Evolutionary conservation across 2,113 vertebrate species (phyloP).

Genomic region (Phalacrocorax aristotelis): DNA sequence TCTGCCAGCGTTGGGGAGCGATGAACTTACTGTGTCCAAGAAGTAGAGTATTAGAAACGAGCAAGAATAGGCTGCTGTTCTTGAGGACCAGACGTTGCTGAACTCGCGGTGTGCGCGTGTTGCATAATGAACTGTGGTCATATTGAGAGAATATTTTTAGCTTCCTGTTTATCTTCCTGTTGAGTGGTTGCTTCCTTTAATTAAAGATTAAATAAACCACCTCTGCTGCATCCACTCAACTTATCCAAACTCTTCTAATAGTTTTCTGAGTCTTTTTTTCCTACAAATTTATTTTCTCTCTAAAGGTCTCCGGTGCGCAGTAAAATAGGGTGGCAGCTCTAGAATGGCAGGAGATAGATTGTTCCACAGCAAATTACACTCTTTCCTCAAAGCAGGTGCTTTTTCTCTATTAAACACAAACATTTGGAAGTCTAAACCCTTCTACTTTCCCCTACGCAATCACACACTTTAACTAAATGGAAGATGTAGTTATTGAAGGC

Average conservation of each 20-base stretch:
- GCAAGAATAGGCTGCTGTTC: background rate
- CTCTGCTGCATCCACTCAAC: background rate
- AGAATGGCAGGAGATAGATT: background rate
- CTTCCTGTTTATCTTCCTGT: background rate
- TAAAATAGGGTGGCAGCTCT: background rate
- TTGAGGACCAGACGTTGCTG: background rate
- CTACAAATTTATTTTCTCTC: background rate
- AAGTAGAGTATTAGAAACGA: background rate
- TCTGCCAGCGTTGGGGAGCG: background rate
- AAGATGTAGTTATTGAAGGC: background rate
- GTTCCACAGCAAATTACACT: background rate
- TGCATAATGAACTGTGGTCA: background rate
- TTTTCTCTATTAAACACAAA: background rate
- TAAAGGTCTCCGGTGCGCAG: background rate
- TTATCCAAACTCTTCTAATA: background rate
- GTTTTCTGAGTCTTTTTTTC: background rate
- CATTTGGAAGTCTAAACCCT: background rate
- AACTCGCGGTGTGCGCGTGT: rapidly evolving
- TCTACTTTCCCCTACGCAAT: background rate
- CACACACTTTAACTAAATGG: background rate
- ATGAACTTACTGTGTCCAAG: background rate
- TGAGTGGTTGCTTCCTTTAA: background rate
- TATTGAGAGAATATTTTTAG: background rate
- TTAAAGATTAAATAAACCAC: background rate
- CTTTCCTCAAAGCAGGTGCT: background rate